Percentiles rank a stretch among this genome's conserved stretches.
Conservation (phyloP, 2,113 vertebrate species). For the Zosterops borbonicus region DNA sequence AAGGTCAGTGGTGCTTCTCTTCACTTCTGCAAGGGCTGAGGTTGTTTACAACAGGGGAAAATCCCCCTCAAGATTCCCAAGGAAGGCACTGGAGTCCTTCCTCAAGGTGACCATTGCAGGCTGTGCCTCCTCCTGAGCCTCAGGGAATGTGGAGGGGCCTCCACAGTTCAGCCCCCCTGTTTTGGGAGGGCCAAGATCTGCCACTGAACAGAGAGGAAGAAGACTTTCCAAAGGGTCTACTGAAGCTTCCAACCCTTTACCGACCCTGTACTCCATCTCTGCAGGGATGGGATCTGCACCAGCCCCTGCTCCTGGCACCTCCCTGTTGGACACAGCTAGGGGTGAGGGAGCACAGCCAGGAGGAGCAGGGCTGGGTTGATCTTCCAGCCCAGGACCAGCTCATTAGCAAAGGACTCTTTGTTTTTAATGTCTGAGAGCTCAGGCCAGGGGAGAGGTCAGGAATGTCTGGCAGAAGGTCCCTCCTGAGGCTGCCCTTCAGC, state of each 20-base stretch:
- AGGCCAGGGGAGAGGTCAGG: not conserved
- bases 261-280: not conserved
- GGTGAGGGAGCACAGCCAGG: not conserved
- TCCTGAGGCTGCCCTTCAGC: not conserved
- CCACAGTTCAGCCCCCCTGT: not conserved
- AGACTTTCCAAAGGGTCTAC: not conserved
- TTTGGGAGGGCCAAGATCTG: not conserved
- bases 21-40: not conserved
- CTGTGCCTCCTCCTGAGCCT: not conserved
- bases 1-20: not conserved
- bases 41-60: not conserved
- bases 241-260: not conserved
- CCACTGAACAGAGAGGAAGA: fast-evolving
- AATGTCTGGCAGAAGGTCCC: not conserved
- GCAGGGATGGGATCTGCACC: not conserved
- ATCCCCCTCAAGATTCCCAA: not conserved
- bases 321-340: fast-evolving
- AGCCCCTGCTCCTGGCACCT: not conserved
- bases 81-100: not conserved
- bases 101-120: not conserved
- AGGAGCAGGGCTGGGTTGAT: not conserved
- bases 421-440: not conserved
- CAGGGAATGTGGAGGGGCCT: not conserved
- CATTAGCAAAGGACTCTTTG: not conserved
- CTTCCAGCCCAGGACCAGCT: not conserved